A percentile compares a stretch with the other conserved stretches of the same genome.
These are phyloP conservation scores for Drosophila conformis DNA, from an alignment of 2,888 invertebrate genomes.

Conservation along the genomic window DNA sequence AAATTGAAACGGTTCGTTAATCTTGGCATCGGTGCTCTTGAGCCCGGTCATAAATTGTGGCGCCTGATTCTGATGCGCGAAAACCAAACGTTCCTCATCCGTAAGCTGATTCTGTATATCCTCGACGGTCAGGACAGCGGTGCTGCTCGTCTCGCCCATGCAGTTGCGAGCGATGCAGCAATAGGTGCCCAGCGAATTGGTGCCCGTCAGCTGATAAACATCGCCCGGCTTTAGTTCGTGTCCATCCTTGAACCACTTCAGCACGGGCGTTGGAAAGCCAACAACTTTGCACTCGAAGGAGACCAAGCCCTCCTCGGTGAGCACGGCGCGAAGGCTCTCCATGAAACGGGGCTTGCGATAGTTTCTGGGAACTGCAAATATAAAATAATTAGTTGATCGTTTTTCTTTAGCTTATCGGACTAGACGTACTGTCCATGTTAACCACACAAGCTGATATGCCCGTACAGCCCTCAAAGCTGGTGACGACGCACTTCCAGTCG, in stretches of 20 bases:
- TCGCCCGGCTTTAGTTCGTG: slow-evolving; percentile 96
- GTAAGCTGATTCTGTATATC: slow-evolving; percentile 95
- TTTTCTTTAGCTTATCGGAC: too few relatives aligned
- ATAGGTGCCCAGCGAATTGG: slow-evolving; percentile 94
- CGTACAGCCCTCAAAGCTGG: slow-evolving; percentile 90
- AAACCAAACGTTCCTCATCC: slow-evolving; percentile 90
- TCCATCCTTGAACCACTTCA: slow-evolving; percentile 97
- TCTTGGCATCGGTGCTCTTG: slow-evolving; percentile 92
- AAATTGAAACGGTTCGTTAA: slow-evolving; percentile 93
- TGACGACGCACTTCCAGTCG: slow-evolving; percentile 95
- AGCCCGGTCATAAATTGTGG: slow-evolving; percentile 93
- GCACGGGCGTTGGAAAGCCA: slow-evolving; percentile 94
- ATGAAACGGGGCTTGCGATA: slow-evolving; percentile 95
- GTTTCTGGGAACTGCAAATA: slow-evolving; percentile 93
- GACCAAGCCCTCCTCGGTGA: slow-evolving; percentile 96
- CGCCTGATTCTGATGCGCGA: slow-evolving; percentile 90
- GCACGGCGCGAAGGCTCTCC: slow-evolving; percentile 94
- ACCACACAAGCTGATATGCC: slow-evolving; percentile 91
- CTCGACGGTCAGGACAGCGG: slow-evolving; percentile 94
- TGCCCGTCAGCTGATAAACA: slow-evolving; percentile 95
- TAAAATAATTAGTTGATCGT: not conserved
- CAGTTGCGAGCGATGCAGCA: slow-evolving; percentile 95
- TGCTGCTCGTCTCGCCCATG: slow-evolving; percentile 95
- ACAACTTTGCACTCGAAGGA: slow-evolving; percentile 97
- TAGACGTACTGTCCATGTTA: slow-evolving; percentile 90